phyloP scores from a whole-genome alignment of 2,888 invertebrate genomes.

The Cyclophora punctaria region DNA sequence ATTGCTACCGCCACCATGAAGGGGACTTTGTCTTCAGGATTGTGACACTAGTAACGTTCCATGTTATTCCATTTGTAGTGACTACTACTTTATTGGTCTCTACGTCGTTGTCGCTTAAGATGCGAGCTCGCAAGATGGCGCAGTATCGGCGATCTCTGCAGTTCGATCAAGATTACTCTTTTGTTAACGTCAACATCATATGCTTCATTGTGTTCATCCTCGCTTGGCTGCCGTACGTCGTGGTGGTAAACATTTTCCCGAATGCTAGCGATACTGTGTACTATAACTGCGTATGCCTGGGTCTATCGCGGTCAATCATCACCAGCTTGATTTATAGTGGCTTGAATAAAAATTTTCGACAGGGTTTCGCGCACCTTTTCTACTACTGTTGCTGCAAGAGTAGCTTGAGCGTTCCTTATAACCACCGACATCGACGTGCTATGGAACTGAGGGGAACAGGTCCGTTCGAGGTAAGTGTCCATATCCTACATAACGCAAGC shows the following conservation, averaged over 20 bases:
- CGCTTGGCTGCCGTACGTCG: slow-evolving; percentile 81
- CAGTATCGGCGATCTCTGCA: slow-evolving; percentile 78
- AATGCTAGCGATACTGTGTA: slow-evolving; percentile 67
- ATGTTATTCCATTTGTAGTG: slow-evolving; percentile 74
- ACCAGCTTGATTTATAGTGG: slow-evolving; percentile 78
- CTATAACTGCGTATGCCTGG: slow-evolving; percentile 81
- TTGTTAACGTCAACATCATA: slow-evolving; percentile 78
- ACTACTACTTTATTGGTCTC: slow-evolving; percentile 64
- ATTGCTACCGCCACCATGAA: slow-evolving; percentile 74
- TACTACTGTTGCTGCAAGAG: slow-evolving; percentile 89
- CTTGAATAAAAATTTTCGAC: slow-evolving; percentile 80
- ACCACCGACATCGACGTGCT: slow-evolving; percentile 71
- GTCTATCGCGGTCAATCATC: slow-evolving; percentile 79
- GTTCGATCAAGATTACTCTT: slow-evolving; percentile 77
- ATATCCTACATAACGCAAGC: slow-evolving; percentile 75
- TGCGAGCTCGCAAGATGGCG: slow-evolving; percentile 55
- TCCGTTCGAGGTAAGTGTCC: slow-evolving; percentile 79
- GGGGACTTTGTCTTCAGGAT: slow-evolving; percentile 76
- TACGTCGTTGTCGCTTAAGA: slow-evolving; percentile 48
- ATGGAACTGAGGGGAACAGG: slow-evolving; percentile 53
- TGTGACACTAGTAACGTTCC: slow-evolving; percentile 71
- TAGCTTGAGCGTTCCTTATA: slow-evolving; percentile 75
- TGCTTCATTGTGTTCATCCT: slow-evolving; percentile 77
- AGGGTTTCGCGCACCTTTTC: slow-evolving; percentile 82
- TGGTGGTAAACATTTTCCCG: slow-evolving; percentile 72